Base-by-base conservation (phyloP, 1,140 invertebrate genomes). In the Tetramorium simillimum region DNA sequence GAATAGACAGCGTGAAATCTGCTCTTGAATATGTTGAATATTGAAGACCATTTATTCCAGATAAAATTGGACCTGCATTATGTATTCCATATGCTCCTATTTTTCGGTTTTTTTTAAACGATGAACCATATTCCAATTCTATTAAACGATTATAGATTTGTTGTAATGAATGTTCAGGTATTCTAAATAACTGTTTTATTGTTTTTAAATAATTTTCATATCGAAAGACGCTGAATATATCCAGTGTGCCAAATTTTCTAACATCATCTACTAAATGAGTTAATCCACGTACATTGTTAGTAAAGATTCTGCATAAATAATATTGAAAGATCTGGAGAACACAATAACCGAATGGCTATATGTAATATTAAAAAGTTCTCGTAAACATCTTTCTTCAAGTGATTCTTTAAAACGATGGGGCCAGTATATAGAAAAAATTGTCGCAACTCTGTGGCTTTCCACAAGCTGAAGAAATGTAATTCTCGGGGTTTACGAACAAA, bases 191-290 rank as follows among this genome's bases (percentile, higher is more conserved):
- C 3, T 21, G 63, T 67, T 67, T 67, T 14, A 67, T 43, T 67
- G 4, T 40, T 67, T 2, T 67, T 21, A 43, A 67, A 67, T 67
- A 67, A 67, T 67, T 67, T 43, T 67, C n/a, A 16, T 70, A 70
- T 49, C 21, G 21, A 70, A 70, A 70, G 49, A 21, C 21, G 12
- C 65, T 69, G 40, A 69, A 69, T 46, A 21, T 24, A 46, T 69
- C 40, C 40, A 69, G 0, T 14, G 67, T 6, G 3, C 67, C 43
- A 70, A 70, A 70, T 70, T 49, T 70, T 70, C 14, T 70, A 49
- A 49, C 67, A 70, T 70, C 40, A 28, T 70, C 67, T 28, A 14
- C 21, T 21, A 70, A 18, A 70, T 70, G 43, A 28, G 3, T 49
- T 28, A 70, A n/a, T 67, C 10, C 65, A 43, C 46, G 65, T 67